Percentiles rank a stretch among this genome's conserved stretches.
Conservation (phyloP, 2,113 vertebrate genomes). For the Thunnus thynnus region DNA sequence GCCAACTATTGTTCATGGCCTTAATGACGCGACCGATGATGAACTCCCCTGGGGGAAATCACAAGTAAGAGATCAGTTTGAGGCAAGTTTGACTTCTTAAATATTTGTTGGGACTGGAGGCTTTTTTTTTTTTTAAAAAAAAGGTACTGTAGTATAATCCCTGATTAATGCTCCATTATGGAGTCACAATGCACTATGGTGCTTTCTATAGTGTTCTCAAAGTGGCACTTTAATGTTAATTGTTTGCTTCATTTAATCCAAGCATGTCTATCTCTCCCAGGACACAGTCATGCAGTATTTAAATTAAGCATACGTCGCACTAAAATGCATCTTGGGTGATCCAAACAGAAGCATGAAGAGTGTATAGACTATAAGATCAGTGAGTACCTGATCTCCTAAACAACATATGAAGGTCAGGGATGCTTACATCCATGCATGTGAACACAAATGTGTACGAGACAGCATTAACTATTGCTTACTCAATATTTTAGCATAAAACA, state of each 20-base stretch:
- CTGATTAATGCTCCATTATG: neutral
- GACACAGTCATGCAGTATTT: constrained; percentile 18
- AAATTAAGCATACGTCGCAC: constrained; percentile 28
- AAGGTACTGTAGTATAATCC: neutral
- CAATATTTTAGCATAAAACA: neutral
- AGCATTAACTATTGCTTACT: neutral
- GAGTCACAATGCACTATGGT: constrained; percentile 13
- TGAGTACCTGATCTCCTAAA: constrained; percentile 13
- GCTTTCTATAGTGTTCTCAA: constrained; percentile 45
- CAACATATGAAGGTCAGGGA: neutral
- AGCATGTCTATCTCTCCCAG: constrained; percentile 5
- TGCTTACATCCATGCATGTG: neutral
- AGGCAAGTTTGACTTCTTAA: constrained; percentile 25
- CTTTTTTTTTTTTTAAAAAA: constrained; percentile 9
- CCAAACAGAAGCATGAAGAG: constrained; percentile 23
- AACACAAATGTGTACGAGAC: neutral
- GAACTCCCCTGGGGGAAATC: constrained; percentile 91
- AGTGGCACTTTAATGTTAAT: constrained; percentile 46
- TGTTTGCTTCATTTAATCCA: constrained; percentile 45
- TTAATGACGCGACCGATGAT: constrained; percentile 99
- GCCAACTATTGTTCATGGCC: constrained; percentile 99
- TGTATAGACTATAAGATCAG: constrained; percentile 22
- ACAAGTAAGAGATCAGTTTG: constrained; percentile 41
- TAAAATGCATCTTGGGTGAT: constrained; percentile 37
- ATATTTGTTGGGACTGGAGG: neutral